phyloP scores from a whole-genome alignment of 2,888 invertebrate genomes.

The Agrotis ipsilon region DNA sequence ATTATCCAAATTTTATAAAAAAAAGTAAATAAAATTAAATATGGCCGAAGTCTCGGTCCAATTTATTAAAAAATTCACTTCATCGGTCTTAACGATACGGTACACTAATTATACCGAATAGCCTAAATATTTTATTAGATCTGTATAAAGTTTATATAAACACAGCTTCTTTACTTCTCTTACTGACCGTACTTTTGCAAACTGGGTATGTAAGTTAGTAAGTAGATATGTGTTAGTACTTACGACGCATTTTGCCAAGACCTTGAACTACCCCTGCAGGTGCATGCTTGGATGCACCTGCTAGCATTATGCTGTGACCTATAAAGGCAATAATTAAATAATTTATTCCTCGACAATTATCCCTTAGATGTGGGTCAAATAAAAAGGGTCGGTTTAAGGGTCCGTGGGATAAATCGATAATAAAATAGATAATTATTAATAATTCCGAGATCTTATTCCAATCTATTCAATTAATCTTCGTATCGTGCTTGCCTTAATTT shows the following conservation, averaged over 20 bases:
- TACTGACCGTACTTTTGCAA: slow-evolving; percentile 25
- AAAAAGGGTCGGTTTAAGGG: slow-evolving; percentile 76
- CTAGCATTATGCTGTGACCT: slow-evolving; percentile 87
- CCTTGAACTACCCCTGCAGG: slow-evolving; percentile 88
- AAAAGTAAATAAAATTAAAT: too few species aligned
- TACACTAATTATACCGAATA: too few species aligned
- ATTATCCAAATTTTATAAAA: too few species aligned
- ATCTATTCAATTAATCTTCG: neutral
- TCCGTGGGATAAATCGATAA: slow-evolving; percentile 48
- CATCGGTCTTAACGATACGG: too few species aligned
- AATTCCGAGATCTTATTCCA: neutral
- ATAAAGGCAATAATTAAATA: slow-evolving; percentile 90
- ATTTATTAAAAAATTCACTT: too few species aligned
- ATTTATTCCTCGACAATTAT: slow-evolving; percentile 85
- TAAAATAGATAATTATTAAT: too few species aligned
- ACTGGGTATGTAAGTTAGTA: slow-evolving; percentile 13
- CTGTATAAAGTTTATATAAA: neutral
- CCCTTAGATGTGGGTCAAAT: slow-evolving; percentile 89
- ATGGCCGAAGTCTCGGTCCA: too few species aligned
- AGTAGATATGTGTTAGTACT: slow-evolving; percentile 28
- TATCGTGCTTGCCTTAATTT: too few species aligned
- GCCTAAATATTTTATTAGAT: too few species aligned
- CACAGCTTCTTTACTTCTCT: neutral
- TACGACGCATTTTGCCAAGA: slow-evolving; percentile 73
- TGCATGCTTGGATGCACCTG: slow-evolving; percentile 85